These are phyloP conservation scores for Centroberyx gerrardi DNA, from an alignment of 2,797 vertebrate genomes.

Conservation along the genomic window DNA sequence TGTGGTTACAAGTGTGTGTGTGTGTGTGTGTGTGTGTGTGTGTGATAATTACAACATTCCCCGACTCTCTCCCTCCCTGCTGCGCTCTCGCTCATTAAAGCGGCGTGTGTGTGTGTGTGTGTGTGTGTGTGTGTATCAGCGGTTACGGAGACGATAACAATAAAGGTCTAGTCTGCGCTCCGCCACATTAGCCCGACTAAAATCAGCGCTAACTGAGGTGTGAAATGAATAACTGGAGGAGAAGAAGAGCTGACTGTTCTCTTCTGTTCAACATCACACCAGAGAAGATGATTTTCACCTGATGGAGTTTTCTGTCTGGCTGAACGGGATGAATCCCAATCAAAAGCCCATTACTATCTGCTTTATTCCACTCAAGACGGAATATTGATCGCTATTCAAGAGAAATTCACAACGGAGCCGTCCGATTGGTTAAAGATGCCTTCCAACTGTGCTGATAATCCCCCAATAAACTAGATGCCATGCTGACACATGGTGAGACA, in stretches of 20 bases:
- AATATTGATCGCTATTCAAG: not conserved
- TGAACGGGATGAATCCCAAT: not conserved
- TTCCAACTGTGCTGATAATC: no score
- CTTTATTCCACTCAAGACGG: not conserved
- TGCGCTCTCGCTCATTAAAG: conserved; percentile 20
- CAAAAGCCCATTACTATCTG: no score
- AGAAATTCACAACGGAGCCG: not conserved
- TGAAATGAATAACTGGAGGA: conserved; percentile 56
- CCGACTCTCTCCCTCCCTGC: conserved; percentile 5
- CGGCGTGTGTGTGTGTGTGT: not conserved
- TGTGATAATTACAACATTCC: conserved; percentile 13
- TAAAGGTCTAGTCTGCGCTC: conserved; percentile 14
- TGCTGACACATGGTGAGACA: no score
- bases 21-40: conserved; percentile 1
- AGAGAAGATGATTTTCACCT: not conserved
- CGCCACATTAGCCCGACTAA: conserved; percentile 44
- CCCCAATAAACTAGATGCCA: no score
- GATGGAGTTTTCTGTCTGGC: not conserved
- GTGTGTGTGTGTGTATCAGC: not conserved
- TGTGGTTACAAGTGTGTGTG: not conserved
- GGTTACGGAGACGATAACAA: not conserved
- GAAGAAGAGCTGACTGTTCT: conserved; percentile 38
- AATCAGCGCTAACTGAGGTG: conserved; percentile 51
- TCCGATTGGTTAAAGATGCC: no score
- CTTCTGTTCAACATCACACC: not conserved